Percentiles rank a stretch among this genome's conserved stretches.
phyloP scores from a whole-genome alignment of 1,140 invertebrate genomes.

The Hylaeus volcanicus region DNA sequence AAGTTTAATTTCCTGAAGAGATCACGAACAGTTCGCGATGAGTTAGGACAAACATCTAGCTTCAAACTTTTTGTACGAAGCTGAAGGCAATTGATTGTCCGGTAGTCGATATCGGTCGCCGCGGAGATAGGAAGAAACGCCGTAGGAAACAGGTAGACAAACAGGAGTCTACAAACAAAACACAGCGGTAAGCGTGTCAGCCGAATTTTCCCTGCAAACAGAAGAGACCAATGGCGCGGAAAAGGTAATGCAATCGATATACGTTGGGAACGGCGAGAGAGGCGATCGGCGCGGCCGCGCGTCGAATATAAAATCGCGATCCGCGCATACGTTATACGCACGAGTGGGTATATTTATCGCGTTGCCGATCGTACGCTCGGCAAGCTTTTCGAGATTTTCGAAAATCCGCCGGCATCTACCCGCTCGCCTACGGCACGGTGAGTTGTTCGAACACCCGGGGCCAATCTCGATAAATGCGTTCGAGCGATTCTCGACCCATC shows the following conservation, averaged over 20 bases:
- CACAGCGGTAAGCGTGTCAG: constrained; percentile 8
- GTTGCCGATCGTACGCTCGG: constrained; percentile 40
- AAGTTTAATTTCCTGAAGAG: too few species aligned
- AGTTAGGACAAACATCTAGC: too few species aligned
- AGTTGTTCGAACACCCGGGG: constrained; percentile 59
- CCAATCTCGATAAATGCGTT: constrained; percentile 65
- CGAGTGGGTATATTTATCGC: constrained; percentile 60
- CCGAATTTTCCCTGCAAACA: constrained; percentile 33
- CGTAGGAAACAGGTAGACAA: not conserved
- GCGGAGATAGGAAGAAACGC: not conserved
- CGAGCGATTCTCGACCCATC: constrained; percentile 60
- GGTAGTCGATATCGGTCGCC: not conserved
- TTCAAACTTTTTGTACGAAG: too few species aligned
- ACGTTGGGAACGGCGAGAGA: constrained; percentile 26
- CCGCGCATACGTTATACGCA: constrained; percentile 57
- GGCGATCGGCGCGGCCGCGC: constrained; percentile 8
- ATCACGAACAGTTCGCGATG: too few species aligned
- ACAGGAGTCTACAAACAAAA: constrained; percentile 17
- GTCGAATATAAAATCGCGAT: constrained; percentile 56
- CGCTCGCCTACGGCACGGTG: constrained; percentile 37
- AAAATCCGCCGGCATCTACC: constrained; percentile 60
- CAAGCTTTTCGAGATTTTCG: constrained; percentile 57
- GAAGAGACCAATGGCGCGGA: constrained; percentile 30
- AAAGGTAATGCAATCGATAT: constrained; percentile 61
- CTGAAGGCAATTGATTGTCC: too few species aligned